phyloP scores from a whole-genome alignment of 2,797 vertebrate species.

The Sebastes elongatus region DNA sequence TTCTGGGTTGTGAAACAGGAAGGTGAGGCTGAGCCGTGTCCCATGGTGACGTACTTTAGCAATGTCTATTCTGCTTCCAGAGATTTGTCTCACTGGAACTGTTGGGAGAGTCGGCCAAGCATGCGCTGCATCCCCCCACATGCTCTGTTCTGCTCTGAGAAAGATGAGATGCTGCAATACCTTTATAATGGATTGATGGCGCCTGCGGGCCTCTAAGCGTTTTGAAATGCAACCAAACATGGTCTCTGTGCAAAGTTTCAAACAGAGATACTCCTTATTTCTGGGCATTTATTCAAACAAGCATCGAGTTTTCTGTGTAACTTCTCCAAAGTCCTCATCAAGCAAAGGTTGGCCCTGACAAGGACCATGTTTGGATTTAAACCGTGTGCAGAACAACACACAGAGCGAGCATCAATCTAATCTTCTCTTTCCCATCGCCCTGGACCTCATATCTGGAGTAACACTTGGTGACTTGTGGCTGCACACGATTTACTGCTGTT shows the following conservation, averaged over 20 bases:
- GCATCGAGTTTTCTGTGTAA: constrained; percentile 33
- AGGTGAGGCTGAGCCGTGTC: constrained; percentile 50
- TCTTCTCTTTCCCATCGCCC: constrained; percentile 5
- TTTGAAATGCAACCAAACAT: constrained; percentile 69
- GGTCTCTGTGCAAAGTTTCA: constrained; percentile 45
- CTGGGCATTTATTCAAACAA: constrained; percentile 63
- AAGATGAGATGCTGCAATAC: constrained; percentile 68
- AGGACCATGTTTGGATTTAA: constrained; percentile 54
- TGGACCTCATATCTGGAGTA: constrained; percentile 7
- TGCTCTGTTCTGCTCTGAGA: constrained; percentile 39
- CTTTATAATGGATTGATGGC: constrained; percentile 64
- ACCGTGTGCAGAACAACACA: constrained; percentile 18
- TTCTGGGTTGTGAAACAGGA: constrained; percentile 66
- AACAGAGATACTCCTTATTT: constrained; percentile 49
- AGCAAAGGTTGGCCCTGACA: constrained; percentile 32
- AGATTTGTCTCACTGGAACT: constrained; percentile 55
- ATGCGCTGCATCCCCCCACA: constrained; percentile 7
- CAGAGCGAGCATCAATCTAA: constrained; percentile 43
- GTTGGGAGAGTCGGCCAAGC: constrained; percentile 45
- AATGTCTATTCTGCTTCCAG: constrained; percentile 65
- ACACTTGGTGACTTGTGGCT: constrained; percentile 43
- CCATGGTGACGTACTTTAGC: constrained; percentile 50
- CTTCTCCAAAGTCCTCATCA: constrained; percentile 46
- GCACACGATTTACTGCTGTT: constrained; percentile 25
- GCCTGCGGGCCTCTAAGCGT: constrained; percentile 51